Conservation (phyloP, 2,888 invertebrate species). For the Lucinisca nassula region DNA sequence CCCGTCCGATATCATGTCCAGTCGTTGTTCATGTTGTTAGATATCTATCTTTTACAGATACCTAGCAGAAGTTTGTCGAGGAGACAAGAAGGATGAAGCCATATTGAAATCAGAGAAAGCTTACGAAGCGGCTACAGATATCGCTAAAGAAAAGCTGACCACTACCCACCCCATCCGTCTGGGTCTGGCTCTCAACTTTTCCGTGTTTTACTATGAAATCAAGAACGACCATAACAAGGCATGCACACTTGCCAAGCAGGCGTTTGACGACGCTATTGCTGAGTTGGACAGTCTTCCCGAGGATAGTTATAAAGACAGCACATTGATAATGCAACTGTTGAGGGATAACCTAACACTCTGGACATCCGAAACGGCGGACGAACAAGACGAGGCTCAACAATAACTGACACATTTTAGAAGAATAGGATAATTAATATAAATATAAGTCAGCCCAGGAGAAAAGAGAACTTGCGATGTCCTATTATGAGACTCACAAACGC, state of each 20-base stretch:
- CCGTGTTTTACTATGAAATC: constrained; percentile 99
- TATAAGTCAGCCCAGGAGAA: too few species aligned
- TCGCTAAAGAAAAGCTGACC: constrained; percentile 99
- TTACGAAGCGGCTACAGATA: constrained; percentile 99
- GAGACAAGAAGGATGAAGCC: constrained; percentile 93
- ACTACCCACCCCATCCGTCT: constrained; percentile 99
- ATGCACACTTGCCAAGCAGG: constrained; percentile 99
- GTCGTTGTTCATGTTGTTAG: neutral
- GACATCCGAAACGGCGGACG: constrained; percentile 96
- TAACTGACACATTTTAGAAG: neutral
- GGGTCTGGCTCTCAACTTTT: constrained; percentile 99
- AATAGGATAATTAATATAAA: too few species aligned
- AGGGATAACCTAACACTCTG: constrained; percentile 92
- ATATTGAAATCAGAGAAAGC: constrained; percentile 96
- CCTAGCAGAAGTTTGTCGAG: constrained; percentile 98
- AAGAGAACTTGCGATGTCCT: too few species aligned
- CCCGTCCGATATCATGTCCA: neutral
- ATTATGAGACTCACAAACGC: too few species aligned
- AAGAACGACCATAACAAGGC: constrained; percentile 99
- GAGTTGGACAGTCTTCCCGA: constrained; percentile 99
- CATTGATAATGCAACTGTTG: constrained; percentile 99
- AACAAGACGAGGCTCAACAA: neutral
- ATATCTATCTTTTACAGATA: constrained; percentile 90
- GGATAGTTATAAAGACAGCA: constrained; percentile 99
- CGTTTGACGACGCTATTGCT: constrained; percentile 99